Evolutionary conservation across 1,140 invertebrate genomes (phyloP).

Genomic region (Bombus balteatus): DNA sequence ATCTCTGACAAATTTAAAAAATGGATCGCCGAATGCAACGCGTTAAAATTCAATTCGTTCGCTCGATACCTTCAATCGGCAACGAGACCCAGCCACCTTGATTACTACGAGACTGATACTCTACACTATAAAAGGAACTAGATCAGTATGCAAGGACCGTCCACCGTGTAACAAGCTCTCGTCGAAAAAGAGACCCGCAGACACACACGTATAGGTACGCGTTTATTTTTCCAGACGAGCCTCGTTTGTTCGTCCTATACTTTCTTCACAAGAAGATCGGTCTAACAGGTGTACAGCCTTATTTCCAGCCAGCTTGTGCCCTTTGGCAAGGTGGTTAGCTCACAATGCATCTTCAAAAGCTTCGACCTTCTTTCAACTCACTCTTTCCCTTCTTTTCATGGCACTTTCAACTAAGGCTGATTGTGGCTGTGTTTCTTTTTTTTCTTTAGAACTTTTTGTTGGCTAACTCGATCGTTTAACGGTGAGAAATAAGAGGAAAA

Average conservation of each 20-base stretch:
- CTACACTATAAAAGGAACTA: neutral
- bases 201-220: neutral
- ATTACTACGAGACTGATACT: conserved; percentile 3
- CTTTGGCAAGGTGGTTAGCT: neutral
- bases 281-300: conserved; percentile 47
- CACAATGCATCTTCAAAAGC: conserved; percentile 2
- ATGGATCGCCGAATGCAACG: no score
- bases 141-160: conserved; percentile 20
- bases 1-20: no score
- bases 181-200: neutral
- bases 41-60: conserved; percentile 5
- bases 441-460: conserved; percentile 25
- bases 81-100: neutral
- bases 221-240: conserved; percentile 20
- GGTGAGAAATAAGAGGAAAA: conserved; percentile 1
- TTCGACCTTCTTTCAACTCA: conserved; percentile 13
- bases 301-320: conserved; percentile 10
- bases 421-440: conserved; percentile 55
- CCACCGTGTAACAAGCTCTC: conserved; percentile 9
- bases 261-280: neutral
- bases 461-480: conserved; percentile 68
- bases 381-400: neutral
- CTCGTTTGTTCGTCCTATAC: conserved; percentile 10
- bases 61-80: neutral
- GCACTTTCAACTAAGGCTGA: conserved; percentile 54